phyloP scores from a whole-genome alignment of 2,113 vertebrate genomes.

The Pseudorhombus dupliciocellatus region DNA sequence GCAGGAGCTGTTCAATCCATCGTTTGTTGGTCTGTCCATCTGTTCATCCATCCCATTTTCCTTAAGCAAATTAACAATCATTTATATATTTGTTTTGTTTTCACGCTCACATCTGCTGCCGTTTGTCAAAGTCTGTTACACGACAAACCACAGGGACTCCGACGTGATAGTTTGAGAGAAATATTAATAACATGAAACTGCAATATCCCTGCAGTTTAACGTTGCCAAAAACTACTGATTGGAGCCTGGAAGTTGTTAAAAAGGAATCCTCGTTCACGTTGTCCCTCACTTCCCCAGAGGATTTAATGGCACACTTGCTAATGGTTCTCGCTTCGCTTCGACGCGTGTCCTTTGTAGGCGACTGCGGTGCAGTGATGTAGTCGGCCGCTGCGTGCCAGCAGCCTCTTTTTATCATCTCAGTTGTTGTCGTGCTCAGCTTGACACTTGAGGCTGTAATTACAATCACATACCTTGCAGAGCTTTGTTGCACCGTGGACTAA shows the following conservation, averaged over 20 bases:
- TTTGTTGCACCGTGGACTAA: constrained; percentile 56
- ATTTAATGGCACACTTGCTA: constrained; percentile 49
- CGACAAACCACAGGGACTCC: neutral
- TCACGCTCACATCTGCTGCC: neutral
- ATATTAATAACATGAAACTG: neutral
- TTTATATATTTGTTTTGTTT: neutral
- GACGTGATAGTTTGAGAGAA: too few species aligned
- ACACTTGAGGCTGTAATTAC: constrained; percentile 66
- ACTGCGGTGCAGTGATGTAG: constrained; percentile 39
- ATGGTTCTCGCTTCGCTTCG: constrained; percentile 42
- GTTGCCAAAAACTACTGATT: neutral
- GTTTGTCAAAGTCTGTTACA: neutral
- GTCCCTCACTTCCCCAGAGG: constrained; percentile 20
- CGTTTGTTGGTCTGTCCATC: neutral
- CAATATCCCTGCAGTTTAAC: neutral
- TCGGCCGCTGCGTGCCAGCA: constrained; percentile 49
- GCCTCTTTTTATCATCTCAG: constrained; percentile 55
- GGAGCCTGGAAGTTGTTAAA: neutral
- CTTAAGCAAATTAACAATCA: neutral
- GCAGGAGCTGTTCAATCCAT: too few species aligned
- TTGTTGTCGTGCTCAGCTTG: constrained; percentile 47
- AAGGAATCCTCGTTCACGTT: constrained; percentile 22
- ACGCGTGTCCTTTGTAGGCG: constrained; percentile 52
- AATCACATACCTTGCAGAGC: constrained; percentile 41
- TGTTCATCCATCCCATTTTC: neutral